Conservation (phyloP, 2,113 vertebrate genomes). For the Aplodontia rufa region DNA sequence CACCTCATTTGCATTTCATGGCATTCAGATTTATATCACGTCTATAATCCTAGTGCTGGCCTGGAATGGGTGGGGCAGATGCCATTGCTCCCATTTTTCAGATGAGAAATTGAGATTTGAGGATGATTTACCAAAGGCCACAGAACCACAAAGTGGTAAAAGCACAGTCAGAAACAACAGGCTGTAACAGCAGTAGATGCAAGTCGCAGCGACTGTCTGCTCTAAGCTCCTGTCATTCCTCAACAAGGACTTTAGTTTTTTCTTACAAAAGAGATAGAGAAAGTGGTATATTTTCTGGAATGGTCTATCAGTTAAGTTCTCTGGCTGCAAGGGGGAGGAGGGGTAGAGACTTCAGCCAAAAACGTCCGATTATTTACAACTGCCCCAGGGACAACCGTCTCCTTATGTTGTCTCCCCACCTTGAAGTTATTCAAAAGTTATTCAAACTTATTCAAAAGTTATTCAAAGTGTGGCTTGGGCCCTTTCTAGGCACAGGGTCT, state of each 20-base stretch:
- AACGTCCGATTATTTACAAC: not conserved
- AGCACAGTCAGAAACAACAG: not conserved
- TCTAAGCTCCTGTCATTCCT: not conserved
- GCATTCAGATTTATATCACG: too few relatives aligned
- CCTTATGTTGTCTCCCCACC: not conserved
- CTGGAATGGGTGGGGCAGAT: too few relatives aligned
- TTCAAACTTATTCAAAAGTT: too few relatives aligned
- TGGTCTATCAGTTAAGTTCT: not conserved
- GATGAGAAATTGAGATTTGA: not conserved
- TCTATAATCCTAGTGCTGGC: not conserved
- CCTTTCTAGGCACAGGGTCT: not conserved
- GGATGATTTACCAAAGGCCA: not conserved
- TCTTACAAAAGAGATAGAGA: not conserved
- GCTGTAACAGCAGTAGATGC: not conserved
- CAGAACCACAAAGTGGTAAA: not conserved
- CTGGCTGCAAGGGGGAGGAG: too few relatives aligned
- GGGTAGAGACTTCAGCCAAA: not conserved
- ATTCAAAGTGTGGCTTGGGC: not conserved
- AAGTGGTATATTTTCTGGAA: not conserved
- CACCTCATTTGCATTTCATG: not conserved
- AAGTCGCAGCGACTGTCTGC: too few relatives aligned
- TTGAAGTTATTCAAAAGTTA: not conserved
- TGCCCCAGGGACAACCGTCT: not conserved
- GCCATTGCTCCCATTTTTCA: not conserved
- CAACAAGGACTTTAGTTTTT: not conserved